Base-by-base conservation (phyloP, 2,113 vertebrate genomes). In the Harpagus bidentatus region DNA sequence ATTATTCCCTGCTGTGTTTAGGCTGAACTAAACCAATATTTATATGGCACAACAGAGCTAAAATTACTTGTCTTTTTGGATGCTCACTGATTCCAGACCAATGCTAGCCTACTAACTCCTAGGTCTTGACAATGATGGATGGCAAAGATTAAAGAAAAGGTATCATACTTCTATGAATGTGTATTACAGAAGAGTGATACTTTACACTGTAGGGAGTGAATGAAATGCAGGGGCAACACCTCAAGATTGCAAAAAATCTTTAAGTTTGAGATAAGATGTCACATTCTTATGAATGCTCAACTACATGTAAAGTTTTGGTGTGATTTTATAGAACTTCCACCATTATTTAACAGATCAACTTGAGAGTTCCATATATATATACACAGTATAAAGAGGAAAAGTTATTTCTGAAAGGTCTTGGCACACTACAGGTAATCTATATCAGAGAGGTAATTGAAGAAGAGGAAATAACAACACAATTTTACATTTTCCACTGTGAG, bases 11-110 rank as follows among this genome's bases (percentile, higher is more conserved):
- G 91, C 58, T 56, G 71, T 80, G 80, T 53, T 88, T 72, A 90
- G 71, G 83, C 71, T 76, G 80, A 96, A 88, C 58, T 79, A 96
- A 95, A 80, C 61, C 83, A 88, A 82, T 52, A 53, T 92, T 94
- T 92, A 90, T 38, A 67, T 34, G 93, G 89, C 52, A 83, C 71
- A 92, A 88, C 74, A 80, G 82, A 90, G 71, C n/a, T 90, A 86
- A 92, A 88, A 94, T 96, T 69, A 88, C 76, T 88, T 88, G 66
- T 90, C 82, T 80, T 62, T 82, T 86, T 69, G 71, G 86, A 77
- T 69, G 38, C 76, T 92, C 53, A 52, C 38, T 72, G 62, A 86
- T 48, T 92, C 53, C 80, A 69, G 67, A 83, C 80, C 72, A 93
- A 13, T 43, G 72, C 31, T 32, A 86, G 62, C 40, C 71, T 80